Percentiles rank a stretch among this genome's conserved stretches.
These are phyloP conservation scores for Cotesia typhae DNA, from an alignment of 1,140 invertebrate species.

Conservation along the genomic window DNA sequence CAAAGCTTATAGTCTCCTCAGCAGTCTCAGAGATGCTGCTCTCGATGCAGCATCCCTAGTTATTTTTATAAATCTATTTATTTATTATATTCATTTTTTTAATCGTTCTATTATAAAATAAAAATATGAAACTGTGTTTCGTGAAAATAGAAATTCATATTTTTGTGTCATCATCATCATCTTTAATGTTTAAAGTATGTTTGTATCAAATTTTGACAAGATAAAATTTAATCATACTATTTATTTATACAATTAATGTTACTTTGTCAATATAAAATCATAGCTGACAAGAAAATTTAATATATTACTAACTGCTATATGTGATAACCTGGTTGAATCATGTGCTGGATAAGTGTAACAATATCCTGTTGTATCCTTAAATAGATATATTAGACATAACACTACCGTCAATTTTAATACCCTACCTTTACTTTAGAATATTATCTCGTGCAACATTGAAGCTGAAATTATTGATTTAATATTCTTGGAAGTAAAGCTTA, in stretches of 20 bases:
- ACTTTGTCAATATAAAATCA: constrained; percentile 1
- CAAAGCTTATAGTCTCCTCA: constrained; percentile 44
- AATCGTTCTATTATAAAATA: too few species aligned
- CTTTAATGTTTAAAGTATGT: too few species aligned
- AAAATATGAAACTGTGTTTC: too few species aligned
- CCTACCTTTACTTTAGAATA: constrained; percentile 3
- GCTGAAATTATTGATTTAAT: constrained; percentile 58
- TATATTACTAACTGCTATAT: too few species aligned
- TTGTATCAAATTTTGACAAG: too few species aligned
- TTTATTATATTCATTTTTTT: too few species aligned
- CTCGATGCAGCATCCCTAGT: constrained; percentile 49
- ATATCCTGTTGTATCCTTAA: too few species aligned
- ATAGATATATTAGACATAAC: too few species aligned
- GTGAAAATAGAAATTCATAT: too few species aligned
- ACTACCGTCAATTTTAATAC: constrained; percentile 5
- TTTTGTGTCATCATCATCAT: too few species aligned
- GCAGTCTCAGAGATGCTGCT: constrained; percentile 59
- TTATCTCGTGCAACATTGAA: constrained; percentile 33
- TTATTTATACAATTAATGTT: neutral
- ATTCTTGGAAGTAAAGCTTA: constrained; percentile 59
- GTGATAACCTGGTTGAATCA: too few species aligned
- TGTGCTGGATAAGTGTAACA: too few species aligned
- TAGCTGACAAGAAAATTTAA: neutral
- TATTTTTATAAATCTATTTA: neutral
- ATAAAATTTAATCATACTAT: neutral